These are phyloP conservation scores for Dinomys branickii DNA, from an alignment of 2,113 vertebrate species.

Conservation along the genomic window DNA sequence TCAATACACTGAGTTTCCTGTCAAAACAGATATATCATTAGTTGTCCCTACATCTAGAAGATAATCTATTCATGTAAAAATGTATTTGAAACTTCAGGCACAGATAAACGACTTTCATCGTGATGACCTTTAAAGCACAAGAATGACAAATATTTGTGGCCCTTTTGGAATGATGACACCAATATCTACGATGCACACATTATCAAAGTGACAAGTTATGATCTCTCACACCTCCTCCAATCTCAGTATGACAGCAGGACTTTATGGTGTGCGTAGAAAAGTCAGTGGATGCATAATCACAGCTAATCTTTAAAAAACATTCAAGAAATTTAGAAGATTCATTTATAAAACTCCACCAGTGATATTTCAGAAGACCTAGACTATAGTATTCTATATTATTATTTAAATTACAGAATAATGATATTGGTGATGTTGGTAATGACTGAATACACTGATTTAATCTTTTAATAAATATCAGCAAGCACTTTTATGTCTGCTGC, in stretches of 20 bases:
- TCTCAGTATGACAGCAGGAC: background rate
- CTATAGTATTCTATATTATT: background rate
- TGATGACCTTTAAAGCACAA: background rate
- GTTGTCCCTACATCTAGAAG: background rate
- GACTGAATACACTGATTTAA: background rate
- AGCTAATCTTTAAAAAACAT: background rate
- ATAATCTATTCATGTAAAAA: background rate
- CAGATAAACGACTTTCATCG: background rate
- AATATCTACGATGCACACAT: background rate
- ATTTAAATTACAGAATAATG: background rate
- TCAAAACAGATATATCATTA: slow-evolving; percentile 35
- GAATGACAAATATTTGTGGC: background rate
- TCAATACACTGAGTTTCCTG: background rate
- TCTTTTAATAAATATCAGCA: slow-evolving; percentile 38
- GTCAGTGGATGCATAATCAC: background rate
- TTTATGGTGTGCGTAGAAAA: background rate
- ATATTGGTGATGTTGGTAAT: background rate
- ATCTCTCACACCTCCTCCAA: background rate
- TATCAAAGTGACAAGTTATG: background rate
- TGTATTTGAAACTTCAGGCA: background rate
- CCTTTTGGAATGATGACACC: background rate
- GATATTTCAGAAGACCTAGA: background rate
- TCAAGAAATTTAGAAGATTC: background rate
- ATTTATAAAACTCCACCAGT: background rate
- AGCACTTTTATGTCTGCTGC: background rate